A percentile compares a stretch with the other conserved stretches of the same genome.
Conservation (phyloP, 2,888 invertebrate species). For the Limnephilus marmoratus region DNA sequence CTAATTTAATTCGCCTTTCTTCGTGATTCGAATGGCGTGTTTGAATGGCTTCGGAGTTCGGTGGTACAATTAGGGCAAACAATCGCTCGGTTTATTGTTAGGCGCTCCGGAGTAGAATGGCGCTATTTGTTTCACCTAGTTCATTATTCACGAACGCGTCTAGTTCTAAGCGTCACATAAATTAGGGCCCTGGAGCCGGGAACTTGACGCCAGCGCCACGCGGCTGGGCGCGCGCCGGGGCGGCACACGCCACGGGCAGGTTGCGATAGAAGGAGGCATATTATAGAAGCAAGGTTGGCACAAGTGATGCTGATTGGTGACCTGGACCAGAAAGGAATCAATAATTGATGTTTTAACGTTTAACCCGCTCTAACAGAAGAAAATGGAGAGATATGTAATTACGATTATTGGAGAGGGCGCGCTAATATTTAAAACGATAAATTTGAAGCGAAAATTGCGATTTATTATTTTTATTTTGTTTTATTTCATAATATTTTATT, state of each 20-base stretch:
- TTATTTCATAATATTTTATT: too few species aligned
- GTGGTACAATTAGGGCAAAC: background rate
- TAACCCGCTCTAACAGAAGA: too few species aligned
- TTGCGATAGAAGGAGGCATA: background rate
- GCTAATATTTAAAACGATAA: too few species aligned
- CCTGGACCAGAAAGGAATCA: too few species aligned
- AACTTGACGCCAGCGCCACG: background rate
- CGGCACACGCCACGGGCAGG: background rate
- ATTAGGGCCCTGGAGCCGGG: background rate
- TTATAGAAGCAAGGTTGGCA: background rate
- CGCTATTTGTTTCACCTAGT: conserved; percentile 23
- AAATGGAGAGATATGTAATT: too few species aligned
- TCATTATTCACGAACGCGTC: conserved; percentile 7
- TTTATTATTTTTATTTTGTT: too few species aligned
- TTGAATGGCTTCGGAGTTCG: background rate
- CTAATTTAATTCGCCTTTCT: background rate
- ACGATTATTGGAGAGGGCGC: too few species aligned
- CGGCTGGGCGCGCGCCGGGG: background rate
- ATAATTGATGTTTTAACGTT: too few species aligned
- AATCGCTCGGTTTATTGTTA: background rate
- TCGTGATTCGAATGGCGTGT: background rate
- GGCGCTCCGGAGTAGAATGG: background rate
- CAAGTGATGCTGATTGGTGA: background rate
- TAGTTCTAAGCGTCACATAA: conserved; percentile 12
- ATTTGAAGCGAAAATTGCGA: too few species aligned